Conservation (phyloP, 2,113 vertebrate species). For the Pandion haliaetus region DNA sequence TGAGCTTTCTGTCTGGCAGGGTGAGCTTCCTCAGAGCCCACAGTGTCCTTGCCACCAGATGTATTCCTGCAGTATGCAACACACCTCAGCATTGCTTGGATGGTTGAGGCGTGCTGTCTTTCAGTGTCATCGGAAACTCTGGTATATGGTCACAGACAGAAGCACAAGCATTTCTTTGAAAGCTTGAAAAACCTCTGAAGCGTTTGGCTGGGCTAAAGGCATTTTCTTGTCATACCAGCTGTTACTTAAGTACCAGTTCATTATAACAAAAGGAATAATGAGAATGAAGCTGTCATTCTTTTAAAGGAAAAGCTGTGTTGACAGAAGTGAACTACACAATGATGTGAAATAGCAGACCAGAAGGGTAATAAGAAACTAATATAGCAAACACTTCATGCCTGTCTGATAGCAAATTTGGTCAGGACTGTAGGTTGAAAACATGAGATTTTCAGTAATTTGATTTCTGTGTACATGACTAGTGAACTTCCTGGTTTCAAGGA, state of each 20-base stretch:
- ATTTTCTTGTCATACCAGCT: background rate
- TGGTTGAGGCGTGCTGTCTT: background rate
- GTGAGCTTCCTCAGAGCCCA: background rate
- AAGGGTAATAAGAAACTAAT: background rate
- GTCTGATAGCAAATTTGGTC: background rate
- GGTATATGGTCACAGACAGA: background rate
- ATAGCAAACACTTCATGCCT: background rate
- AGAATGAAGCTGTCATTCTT: background rate
- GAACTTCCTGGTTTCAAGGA: slow-evolving; percentile 49
- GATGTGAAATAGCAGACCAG: background rate
- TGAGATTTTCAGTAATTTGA: background rate
- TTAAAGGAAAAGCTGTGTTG: background rate
- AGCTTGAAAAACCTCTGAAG: background rate
- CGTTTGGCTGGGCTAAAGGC: background rate
- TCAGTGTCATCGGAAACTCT: background rate
- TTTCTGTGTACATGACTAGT: background rate
- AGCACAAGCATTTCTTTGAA: background rate
- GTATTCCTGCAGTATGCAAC: background rate
- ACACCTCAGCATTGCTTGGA: background rate
- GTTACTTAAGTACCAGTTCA: background rate
- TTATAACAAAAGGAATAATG: background rate
- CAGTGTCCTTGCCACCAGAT: background rate
- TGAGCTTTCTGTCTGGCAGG: background rate
- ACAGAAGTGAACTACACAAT: background rate
- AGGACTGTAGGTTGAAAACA: background rate